phyloP scores from a whole-genome alignment of 2,113 vertebrate genomes.

The Cavia aperea region DNA sequence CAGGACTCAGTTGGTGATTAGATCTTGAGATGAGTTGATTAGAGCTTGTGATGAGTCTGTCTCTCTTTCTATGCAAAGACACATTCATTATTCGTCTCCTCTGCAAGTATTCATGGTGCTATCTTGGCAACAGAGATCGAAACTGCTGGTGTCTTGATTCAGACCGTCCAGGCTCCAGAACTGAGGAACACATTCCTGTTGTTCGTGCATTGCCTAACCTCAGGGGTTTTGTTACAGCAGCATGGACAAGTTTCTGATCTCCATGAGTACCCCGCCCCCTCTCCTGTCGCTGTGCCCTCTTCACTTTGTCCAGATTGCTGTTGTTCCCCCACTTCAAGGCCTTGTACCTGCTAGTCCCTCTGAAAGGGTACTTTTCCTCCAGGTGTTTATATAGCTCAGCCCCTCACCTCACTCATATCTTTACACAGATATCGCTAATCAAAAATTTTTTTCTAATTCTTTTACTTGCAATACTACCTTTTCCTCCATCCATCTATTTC shows the following conservation, averaged over 20 bases:
- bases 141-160: neutral
- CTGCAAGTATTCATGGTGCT: neutral
- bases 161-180: neutral
- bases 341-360: neutral
- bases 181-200: neutral
- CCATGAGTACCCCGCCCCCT: accelerated
- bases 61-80: neutral
- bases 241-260: neutral
- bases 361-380: neutral
- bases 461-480: neutral
- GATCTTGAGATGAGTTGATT: neutral
- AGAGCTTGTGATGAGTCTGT: neutral
- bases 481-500: neutral
- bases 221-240: neutral
- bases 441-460: neutral
- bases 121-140: neutral
- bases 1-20: neutral
- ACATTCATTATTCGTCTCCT: neutral
- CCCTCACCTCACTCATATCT: neutral
- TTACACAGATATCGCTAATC: neutral
- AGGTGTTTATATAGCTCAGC: neutral
- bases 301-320: neutral
- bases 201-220: neutral
- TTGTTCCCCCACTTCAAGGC: neutral
- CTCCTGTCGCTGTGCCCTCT: neutral